phyloP scores from a whole-genome alignment of 1,140 invertebrate species.

The Euwallacea fornicatus region DNA sequence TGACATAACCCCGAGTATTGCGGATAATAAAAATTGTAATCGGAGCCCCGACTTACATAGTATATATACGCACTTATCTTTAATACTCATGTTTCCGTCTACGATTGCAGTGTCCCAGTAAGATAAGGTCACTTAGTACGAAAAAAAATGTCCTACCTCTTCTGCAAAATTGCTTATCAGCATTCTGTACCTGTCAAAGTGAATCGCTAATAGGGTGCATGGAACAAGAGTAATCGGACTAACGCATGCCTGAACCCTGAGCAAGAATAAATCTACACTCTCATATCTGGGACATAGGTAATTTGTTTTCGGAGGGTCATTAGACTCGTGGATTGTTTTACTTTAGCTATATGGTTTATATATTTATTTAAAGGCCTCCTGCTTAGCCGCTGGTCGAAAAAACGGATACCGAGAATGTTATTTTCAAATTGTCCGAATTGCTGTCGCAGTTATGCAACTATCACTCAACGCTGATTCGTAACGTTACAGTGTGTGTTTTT shows the following conservation, averaged over 20 bases:
- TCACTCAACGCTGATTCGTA: background rate
- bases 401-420: conserved; percentile 13
- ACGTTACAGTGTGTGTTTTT: too few relatives aligned
- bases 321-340: conserved; percentile 32
- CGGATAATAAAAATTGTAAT: conserved; percentile 16
- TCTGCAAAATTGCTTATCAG: too few relatives aligned
- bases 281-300: conserved; percentile 28
- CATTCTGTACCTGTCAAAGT: too few relatives aligned
- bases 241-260: conserved; percentile 2
- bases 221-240: background rate
- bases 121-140: conserved; percentile 12
- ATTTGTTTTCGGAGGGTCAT: conserved; percentile 29
- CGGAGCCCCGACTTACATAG: background rate
- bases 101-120: conserved; percentile 17
- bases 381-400: conserved; percentile 2
- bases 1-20: conserved; percentile 9
- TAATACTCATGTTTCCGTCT: background rate
- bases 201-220: background rate
- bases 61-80: conserved; percentile 19
- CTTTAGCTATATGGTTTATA: conserved; percentile 21
- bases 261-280: conserved; percentile 24
- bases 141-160: conserved; percentile 11
- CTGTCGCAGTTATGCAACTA: conserved; percentile 8
- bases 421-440: conserved; percentile 7
- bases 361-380: conserved; percentile 22